phyloP scores from a whole-genome alignment of 30 jellyfish, hydroid and myxozoan genomes.

The Nemopilema nomurai region DNA sequence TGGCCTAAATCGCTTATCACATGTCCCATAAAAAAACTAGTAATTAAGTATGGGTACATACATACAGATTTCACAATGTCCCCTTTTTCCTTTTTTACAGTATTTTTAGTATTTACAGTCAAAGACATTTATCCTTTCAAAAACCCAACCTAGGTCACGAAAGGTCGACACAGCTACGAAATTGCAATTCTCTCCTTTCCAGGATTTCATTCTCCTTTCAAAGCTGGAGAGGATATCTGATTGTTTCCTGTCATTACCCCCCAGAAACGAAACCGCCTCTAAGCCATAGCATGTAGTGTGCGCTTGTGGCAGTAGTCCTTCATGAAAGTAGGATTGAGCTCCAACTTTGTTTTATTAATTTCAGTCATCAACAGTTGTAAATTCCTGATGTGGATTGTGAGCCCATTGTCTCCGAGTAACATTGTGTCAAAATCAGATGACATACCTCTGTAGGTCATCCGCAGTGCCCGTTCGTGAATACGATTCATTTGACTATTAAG shows the following conservation, averaged over 20 bases:
- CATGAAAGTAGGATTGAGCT: slow-evolving; percentile 8
- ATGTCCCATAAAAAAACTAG: background rate
- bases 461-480: background rate
- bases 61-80: background rate
- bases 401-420: background rate
- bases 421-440: background rate
- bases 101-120: background rate
- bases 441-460: background rate
- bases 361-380: background rate
- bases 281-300: background rate
- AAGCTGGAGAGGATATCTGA: background rate
- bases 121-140: background rate
- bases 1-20: too few relatives aligned
- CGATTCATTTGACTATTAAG: background rate
- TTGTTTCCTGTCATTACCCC: background rate
- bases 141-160: background rate
- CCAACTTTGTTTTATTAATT: background rate
- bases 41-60: background rate
- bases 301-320: background rate
- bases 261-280: background rate
- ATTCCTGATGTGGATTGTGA: background rate
- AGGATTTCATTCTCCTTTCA: background rate
- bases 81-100: too few relatives aligned
- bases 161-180: background rate
- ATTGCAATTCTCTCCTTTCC: background rate